phyloP scores from a whole-genome alignment of 2,888 invertebrate species.

The Eueremaeus valkanovi region DNA sequence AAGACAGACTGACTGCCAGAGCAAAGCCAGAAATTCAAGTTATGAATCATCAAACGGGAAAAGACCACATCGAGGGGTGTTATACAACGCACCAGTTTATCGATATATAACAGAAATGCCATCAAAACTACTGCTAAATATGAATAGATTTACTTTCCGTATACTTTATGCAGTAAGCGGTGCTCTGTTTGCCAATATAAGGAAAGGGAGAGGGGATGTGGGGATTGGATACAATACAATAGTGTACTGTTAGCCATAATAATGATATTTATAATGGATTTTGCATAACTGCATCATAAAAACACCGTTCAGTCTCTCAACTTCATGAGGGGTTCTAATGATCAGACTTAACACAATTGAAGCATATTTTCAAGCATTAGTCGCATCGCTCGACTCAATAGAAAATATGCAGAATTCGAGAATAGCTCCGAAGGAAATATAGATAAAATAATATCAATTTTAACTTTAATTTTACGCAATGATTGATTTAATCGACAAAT shows the following conservation, averaged over 20 bases:
- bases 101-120: conserved; percentile 17
- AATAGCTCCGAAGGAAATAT: neutral
- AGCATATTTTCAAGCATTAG: neutral
- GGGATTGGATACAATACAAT: neutral
- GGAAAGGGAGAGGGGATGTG: neutral
- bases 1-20: conserved; percentile 30
- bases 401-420: neutral
- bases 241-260: neutral
- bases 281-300: conserved; percentile 25
- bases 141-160: conserved; percentile 17
- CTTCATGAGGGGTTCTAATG: conserved; percentile 11
- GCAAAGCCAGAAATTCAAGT: conserved; percentile 26
- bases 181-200: neutral
- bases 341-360: neutral
- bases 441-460: neutral
- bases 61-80: conserved; percentile 33
- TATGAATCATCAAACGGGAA: conserved; percentile 32
- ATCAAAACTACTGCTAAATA: conserved; percentile 13
- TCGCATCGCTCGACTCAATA: neutral
- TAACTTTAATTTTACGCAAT: neutral
- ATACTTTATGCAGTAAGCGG: neutral
- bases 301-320: conserved; percentile 21
- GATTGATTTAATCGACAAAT: neutral
- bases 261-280: conserved; percentile 23
- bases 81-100: neutral